Percentiles rank a stretch among this genome's conserved stretches.
phyloP scores from a whole-genome alignment of 2,888 invertebrate genomes.

The Coremacera marginata region DNA sequence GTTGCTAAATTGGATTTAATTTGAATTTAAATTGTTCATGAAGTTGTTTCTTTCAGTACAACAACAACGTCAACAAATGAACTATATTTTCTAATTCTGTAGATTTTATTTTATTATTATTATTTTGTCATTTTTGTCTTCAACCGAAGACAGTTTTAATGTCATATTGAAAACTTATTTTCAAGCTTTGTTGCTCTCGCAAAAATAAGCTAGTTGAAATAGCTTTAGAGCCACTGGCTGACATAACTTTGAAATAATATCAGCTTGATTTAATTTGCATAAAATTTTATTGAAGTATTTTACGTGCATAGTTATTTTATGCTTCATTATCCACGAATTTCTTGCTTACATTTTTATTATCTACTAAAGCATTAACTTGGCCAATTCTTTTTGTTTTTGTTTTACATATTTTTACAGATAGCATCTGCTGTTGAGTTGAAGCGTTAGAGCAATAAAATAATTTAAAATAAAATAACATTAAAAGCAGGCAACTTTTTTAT shows the following conservation, averaged over 20 bases:
- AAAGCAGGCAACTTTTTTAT: background rate
- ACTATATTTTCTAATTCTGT: background rate
- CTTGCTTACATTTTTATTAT: slow-evolving; percentile 5
- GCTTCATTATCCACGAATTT: background rate
- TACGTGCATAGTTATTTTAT: background rate
- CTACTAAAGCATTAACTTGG: background rate
- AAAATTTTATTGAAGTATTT: slow-evolving; percentile 36
- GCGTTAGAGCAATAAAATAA: too few species aligned
- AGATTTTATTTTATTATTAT: slow-evolving; percentile 20
- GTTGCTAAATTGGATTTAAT: slow-evolving; percentile 63
- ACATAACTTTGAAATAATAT: background rate
- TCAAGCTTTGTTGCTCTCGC: background rate
- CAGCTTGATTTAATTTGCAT: slow-evolving; percentile 46
- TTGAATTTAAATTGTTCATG: slow-evolving; percentile 61
- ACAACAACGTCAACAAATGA: background rate
- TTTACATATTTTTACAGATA: background rate
- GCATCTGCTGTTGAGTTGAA: too few species aligned
- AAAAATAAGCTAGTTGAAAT: background rate
- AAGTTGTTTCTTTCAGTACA: slow-evolving; percentile 34
- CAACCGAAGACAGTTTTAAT: slow-evolving; percentile 47
- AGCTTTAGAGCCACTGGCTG: background rate
- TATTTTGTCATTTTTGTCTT: slow-evolving; percentile 45
- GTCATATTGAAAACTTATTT: slow-evolving; percentile 39
- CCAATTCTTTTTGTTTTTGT: background rate
- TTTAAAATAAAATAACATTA: background rate